Evolutionary conservation across 2,797 vertebrate genomes (phyloP).

Genomic region (Ammospiza maritima): DNA sequence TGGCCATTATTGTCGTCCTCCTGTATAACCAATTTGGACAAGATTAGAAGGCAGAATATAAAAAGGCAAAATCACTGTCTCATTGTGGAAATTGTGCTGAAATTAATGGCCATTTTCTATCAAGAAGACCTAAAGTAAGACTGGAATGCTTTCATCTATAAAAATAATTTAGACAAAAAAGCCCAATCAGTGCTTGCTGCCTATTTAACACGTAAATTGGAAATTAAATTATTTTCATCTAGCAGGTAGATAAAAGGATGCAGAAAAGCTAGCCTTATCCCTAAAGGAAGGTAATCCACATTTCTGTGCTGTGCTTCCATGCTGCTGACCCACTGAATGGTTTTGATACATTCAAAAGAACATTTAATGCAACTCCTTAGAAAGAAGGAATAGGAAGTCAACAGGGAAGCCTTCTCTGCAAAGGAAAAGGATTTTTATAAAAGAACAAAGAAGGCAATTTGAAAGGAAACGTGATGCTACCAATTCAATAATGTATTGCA

Average conservation of each 20-base stretch:
- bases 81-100: background rate
- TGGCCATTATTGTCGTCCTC: background rate
- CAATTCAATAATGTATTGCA: background rate
- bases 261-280: background rate
- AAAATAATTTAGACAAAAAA: background rate
- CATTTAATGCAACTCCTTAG: background rate
- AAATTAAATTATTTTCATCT: background rate
- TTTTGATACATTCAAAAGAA: slow-evolving; percentile 5
- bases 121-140: background rate
- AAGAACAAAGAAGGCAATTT: background rate
- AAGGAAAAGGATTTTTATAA: background rate
- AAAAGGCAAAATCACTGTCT: background rate
- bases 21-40: background rate
- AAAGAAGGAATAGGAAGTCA: background rate
- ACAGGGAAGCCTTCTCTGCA: background rate
- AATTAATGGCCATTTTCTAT: background rate
- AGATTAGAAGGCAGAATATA: background rate
- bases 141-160: background rate
- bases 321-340: background rate
- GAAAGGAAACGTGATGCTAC: background rate
- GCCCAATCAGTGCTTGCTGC: background rate
- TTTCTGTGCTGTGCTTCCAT: background rate
- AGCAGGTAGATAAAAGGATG: background rate
- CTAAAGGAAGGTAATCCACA: background rate
- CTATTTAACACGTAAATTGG: background rate